phyloP scores from a whole-genome alignment of 2,797 vertebrate species.

The Zalophus californianus region DNA sequence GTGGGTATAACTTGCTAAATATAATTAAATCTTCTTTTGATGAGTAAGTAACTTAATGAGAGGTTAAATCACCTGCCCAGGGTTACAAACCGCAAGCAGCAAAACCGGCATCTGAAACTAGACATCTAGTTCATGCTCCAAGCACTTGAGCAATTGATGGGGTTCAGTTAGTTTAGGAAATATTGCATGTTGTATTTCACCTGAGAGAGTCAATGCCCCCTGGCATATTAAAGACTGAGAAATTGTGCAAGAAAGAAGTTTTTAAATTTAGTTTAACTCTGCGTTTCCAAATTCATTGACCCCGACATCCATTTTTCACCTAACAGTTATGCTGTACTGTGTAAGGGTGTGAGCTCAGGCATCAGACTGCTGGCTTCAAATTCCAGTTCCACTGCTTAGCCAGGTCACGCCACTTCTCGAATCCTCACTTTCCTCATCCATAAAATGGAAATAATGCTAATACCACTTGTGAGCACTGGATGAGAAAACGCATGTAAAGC shows the following conservation, averaged over 20 bases:
- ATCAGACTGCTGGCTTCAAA: neutral
- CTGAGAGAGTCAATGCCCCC: neutral
- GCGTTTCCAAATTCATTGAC: neutral
- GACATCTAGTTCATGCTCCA: too few species aligned
- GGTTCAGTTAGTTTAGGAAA: neutral
- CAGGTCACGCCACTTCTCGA: neutral
- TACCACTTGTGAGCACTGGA: neutral
- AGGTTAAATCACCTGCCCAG: neutral
- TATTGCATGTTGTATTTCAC: neutral
- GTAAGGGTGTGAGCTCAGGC: neutral
- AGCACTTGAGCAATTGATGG: neutral
- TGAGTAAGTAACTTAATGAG: slow-evolving; percentile 35
- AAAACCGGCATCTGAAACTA: neutral
- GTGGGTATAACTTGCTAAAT: neutral
- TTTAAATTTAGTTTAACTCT: neutral
- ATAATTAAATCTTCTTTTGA: slow-evolving; percentile 46
- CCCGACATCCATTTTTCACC: neutral
- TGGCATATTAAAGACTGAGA: neutral
- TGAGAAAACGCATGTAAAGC: neutral
- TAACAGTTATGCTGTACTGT: neutral
- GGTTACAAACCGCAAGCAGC: neutral
- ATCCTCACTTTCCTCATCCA: neutral
- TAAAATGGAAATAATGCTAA: slow-evolving; percentile 13
- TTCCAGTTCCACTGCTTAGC: neutral
- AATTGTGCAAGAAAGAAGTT: neutral